These are phyloP conservation scores for Falcaria lacertinaria DNA, from an alignment of 2,888 invertebrate species.

Conservation along the genomic window DNA sequence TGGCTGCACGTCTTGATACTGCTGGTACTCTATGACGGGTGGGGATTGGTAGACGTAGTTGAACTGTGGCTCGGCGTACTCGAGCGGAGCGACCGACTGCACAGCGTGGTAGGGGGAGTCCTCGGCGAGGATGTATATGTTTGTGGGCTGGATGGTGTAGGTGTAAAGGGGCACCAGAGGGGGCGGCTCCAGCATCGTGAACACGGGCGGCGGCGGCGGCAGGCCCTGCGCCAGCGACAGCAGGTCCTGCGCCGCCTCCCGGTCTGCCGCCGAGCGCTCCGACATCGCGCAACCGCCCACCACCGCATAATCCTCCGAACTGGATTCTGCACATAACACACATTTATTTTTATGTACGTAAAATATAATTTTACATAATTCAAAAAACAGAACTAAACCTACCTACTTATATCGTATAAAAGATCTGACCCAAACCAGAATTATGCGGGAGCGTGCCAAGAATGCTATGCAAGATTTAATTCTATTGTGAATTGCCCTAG, in stretches of 20 bases:
- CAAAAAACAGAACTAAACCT: no score
- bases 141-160: constrained; percentile 82
- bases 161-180: constrained; percentile 74
- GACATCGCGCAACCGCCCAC: constrained; percentile 59
- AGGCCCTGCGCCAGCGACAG: constrained; percentile 87
- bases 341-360: background rate
- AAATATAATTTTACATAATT: no score
- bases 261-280: constrained; percentile 88
- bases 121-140: constrained; percentile 55
- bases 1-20: constrained; percentile 18
- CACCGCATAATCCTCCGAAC: constrained; percentile 56
- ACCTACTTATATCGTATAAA: no score
- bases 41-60: constrained; percentile 45
- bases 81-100: constrained; percentile 44
- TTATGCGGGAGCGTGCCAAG: no score
- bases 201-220: constrained; percentile 86
- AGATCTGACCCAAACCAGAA: no score
- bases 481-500: no score
- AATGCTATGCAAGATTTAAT: no score
- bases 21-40: constrained; percentile 10
- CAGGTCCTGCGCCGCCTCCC: constrained; percentile 92
- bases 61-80: constrained; percentile 46
- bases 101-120: constrained; percentile 49
- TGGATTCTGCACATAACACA: constrained; percentile 24
- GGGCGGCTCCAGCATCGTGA: constrained; percentile 45